Percentiles rank a stretch among this genome's conserved stretches.
Evolutionary conservation across 2,888 invertebrate species (phyloP).

Genomic region (Spicauda simplicius): DNA sequence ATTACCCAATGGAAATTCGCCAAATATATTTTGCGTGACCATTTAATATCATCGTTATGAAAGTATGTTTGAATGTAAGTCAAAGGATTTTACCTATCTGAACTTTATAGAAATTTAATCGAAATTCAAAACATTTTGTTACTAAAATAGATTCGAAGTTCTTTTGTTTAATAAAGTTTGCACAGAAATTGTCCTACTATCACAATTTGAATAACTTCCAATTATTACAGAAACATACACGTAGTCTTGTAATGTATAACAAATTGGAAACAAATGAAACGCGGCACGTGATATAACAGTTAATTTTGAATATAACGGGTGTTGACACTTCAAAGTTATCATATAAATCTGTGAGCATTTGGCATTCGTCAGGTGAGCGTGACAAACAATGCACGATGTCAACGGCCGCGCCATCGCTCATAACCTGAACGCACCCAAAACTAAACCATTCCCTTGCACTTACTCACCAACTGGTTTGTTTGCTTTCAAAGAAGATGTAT

Average conservation of each 20-base stretch:
- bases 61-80: too few relatives aligned
- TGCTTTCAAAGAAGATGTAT: slow-evolving; percentile 11
- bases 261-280: background rate
- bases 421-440: slow-evolving; percentile 54
- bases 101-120: too few relatives aligned
- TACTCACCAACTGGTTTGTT: slow-evolving; percentile 55
- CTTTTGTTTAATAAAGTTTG: too few relatives aligned
- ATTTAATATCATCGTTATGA: too few relatives aligned
- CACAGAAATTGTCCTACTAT: too few relatives aligned
- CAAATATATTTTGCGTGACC: too few relatives aligned
- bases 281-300: slow-evolving; percentile 13
- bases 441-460: slow-evolving; percentile 51
- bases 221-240: too few relatives aligned
- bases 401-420: slow-evolving; percentile 56
- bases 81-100: too few relatives aligned
- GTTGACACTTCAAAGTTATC: slow-evolving; percentile 32
- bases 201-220: too few relatives aligned
- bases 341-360: slow-evolving; percentile 19
- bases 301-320: slow-evolving; percentile 28
- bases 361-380: slow-evolving; percentile 28
- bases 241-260: background rate
- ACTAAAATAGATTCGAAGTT: too few relatives aligned
- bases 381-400: slow-evolving; percentile 52
- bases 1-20: too few relatives aligned
- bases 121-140: too few relatives aligned